Conservation (phyloP, 2,797 vertebrate genomes). For the Falco biarmicus region DNA sequence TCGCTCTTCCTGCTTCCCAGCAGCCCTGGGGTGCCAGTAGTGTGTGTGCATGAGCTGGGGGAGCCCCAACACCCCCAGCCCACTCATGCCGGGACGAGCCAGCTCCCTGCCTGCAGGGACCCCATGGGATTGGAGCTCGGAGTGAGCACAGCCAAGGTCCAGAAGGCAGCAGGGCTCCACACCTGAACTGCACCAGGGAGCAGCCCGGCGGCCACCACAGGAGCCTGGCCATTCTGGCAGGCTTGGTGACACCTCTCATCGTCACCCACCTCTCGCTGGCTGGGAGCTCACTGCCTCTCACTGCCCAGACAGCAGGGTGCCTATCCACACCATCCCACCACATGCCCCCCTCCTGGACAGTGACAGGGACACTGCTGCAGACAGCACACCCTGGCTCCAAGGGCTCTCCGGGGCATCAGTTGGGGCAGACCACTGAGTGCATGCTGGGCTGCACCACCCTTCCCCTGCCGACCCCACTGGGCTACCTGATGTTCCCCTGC, state of each 20-base stretch:
- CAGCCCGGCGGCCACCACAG: background rate
- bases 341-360: rapidly evolving
- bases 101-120: background rate
- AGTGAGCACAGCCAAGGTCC: background rate
- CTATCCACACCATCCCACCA: rapidly evolving
- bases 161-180: background rate
- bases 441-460: rapidly evolving
- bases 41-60: rapidly evolving
- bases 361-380: background rate
- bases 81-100: rapidly evolving
- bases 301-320: background rate
- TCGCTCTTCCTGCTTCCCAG: background rate
- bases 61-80: background rate
- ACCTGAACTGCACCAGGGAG: background rate
- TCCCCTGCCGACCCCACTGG: background rate
- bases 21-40: background rate
- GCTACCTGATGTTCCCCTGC: background rate
- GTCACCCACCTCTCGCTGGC: background rate
- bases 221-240: background rate
- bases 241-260: background rate
- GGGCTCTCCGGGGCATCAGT: background rate
- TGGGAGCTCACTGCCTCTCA: background rate
- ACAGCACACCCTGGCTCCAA: rapidly evolving
- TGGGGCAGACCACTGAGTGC: background rate
- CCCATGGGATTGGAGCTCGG: background rate